Base-by-base conservation (phyloP, 2,888 invertebrate species). In the Zele albiditarsus region DNA sequence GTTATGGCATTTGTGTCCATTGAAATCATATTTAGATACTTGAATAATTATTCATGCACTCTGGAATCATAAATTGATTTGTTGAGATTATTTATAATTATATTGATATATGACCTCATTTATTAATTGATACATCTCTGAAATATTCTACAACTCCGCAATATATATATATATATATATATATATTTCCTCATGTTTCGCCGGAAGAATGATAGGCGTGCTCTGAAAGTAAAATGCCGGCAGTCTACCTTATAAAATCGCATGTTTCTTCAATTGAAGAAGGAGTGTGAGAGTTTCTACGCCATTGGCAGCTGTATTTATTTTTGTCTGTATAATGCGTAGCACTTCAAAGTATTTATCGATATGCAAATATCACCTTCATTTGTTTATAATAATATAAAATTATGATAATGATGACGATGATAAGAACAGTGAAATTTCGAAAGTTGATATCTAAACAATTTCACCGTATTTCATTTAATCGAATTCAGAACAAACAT, bases 221-320 rank as follows among this genome's bases (percentile, higher is more conserved):
- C 53, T 67, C 33, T 38, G 68, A 71, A 75, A 71, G 67, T 75
- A 71, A 68, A 68, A 75, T 75, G 75, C 75, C 62, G 71, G 75
- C 60, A 31, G 38, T 71, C 16, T 23, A 25, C 71, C 10, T 46
- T 53, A 6, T 14, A 27, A 67, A 12, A 14, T 46, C 12, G 27
- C 25, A 42, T 46, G 27, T 46, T 46, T 25, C 49, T 31, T 33
- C 38, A 31, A 31, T 38, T 69, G 49, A 20, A 10, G n/a, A 25
- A 49, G 23, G 60, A 31, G 60, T 27, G 20, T 10, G 60, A 2
- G 10, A 12, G 57, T 25, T 27, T 25, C 25, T 28, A 53, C 53
- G 53, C 20, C 20, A 53, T 53, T 53, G 20, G 20, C 8, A 53
- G 8, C 8, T 4, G 10, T 46, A 46, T 46, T 46, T n/a, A 46